Evolutionary conservation across 2,113 vertebrate species (phyloP), one percentile per base, ranked within the genome.

Genomic region (Albula glossodonta): DNA sequence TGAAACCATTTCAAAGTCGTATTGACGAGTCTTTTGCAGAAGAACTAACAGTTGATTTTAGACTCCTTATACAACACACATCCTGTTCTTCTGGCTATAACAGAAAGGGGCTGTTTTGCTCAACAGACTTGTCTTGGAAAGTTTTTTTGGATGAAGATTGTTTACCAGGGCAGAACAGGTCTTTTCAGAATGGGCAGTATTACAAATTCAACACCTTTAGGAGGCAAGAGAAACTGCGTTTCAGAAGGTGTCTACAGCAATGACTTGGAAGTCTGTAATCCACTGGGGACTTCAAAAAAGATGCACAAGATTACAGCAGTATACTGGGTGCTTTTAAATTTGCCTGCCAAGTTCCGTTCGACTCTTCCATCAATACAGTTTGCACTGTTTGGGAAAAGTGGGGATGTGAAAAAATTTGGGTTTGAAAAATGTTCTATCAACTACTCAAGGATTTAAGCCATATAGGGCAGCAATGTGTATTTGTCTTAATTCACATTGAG

Each of bases 311-410:
- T 87, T 10, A 84, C 57, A 50, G 84, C 78, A 57, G 84, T 85
- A 11, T 85, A 88, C 56, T 88, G 63, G 80, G 84, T 88, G 17
- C 41, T 88, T 41, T 22, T 53, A 53, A 86, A 86, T 88, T 56
- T 86, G 41, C 63, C 82, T 49, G 3, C 82, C 25, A 52, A 77
- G 50, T 74, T 80, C 25, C 50, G 78, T 12, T 88, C 87, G 19
- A 70, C 51, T 51, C 70, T 81, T 49, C 19, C 25, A 9, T 84
- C 63, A 51, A 86, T 81, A 51, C 51, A 86, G 50, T 70, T 85
- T 22, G 66, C 80, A 51, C 4, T 82, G n/a, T 66, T 85, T 52
- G 70, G 83, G 13, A 87, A 85, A n/a, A 31, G 19, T 31, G 57
- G 22, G 49, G 83, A 82, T 83, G 83, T 87, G 7, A 81, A 81